Evolutionary conservation across 1,140 invertebrate genomes (phyloP).

Genomic region (Drosophila azteca): DNA sequence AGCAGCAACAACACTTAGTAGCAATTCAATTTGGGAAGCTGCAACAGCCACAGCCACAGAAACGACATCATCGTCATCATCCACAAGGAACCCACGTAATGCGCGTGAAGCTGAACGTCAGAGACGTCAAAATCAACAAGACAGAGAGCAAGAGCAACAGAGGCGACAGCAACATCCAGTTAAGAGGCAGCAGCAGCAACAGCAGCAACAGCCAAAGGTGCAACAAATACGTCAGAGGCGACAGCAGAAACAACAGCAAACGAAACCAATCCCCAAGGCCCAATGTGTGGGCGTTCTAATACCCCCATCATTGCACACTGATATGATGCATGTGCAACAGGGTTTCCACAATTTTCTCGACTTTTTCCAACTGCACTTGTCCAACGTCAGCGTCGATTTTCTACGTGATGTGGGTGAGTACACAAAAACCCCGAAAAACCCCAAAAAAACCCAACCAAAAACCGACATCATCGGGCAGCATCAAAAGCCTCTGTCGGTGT

Average conservation of each 20-base stretch:
- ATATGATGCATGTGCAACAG: conserved; percentile 78
- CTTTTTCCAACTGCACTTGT: conserved; percentile 75
- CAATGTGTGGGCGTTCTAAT: conserved; percentile 74
- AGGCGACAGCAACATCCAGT: conserved; percentile 13
- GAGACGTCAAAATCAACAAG: conserved; percentile 64
- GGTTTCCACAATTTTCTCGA: conserved; percentile 75
- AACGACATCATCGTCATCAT: conserved; percentile 17
- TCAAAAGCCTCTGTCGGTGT: too few relatives aligned
- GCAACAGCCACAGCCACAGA: conserved; percentile 30
- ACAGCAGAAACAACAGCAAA: conserved; percentile 30
- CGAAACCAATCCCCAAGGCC: conserved; percentile 22
- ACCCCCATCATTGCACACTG: conserved; percentile 60
- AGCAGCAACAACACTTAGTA: conserved; percentile 33
- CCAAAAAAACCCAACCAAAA: neutral
- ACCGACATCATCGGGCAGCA: neutral
- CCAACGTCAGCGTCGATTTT: conserved; percentile 73
- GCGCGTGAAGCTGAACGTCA: conserved; percentile 64
- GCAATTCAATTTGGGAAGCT: conserved; percentile 72
- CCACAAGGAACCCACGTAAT: conserved; percentile 51
- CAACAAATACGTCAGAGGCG: conserved; percentile 21
- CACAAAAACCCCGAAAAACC: conserved; percentile 9
- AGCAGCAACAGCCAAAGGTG: conserved; percentile 9
- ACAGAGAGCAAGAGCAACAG: conserved; percentile 34
- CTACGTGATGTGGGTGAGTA: conserved; percentile 77
- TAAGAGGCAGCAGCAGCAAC: conserved; percentile 5